Evolutionary conservation across 2,888 invertebrate genomes (phyloP), one percentile per base, ranked within the genome.

Genomic region (Tipula vernalis): DNA sequence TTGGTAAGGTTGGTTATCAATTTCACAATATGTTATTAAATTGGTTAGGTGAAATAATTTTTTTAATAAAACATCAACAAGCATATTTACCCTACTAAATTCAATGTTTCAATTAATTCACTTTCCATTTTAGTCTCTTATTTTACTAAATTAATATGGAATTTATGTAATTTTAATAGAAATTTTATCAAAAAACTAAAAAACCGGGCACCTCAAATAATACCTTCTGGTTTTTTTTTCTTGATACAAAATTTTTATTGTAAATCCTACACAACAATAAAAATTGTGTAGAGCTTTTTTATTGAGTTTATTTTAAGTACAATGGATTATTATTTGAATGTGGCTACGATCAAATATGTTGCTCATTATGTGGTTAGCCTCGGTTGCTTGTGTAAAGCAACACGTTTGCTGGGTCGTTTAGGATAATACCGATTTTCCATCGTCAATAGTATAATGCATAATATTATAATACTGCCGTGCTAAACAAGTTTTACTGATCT

Each of bases 31-130:
- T 39, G 8, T 86, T 42, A 87, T 86, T 47, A 36, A n/a, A 36
- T 85, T 44, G 28, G 10, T 85, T 15, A 86, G 36, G 15, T 84
- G 28, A 28, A 28, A n/a, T 13, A 44, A 83, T 4, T 13, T 57
- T 28, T 71, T 0, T 4, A 15, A 36, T 13, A 86, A 51, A 86
- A 12, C 28, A 28, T 12, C n/a, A 86, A 44, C 13, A 42, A 86
- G 18, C 3, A 47, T 10, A 87, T 5, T 87, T 87, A 88, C 88
- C 88, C 88, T 36, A 88, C 71, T 15, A 87, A 87, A 36, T 87
- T 87, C 41, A 88, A 51, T 5, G 86, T 87, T 85, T 88, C 88
- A 51, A 88, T 85, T 13, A 88, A 83, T 86, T 88, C 88, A n/a
- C 57, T 86, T 42, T 87, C 87, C 86, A 86, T 86, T 13, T 42